A percentile compares a stretch with the other conserved stretches of the same genome.
Conservation (phyloP, 2,797 vertebrate genomes). For the Luscinia megarhynchos region DNA sequence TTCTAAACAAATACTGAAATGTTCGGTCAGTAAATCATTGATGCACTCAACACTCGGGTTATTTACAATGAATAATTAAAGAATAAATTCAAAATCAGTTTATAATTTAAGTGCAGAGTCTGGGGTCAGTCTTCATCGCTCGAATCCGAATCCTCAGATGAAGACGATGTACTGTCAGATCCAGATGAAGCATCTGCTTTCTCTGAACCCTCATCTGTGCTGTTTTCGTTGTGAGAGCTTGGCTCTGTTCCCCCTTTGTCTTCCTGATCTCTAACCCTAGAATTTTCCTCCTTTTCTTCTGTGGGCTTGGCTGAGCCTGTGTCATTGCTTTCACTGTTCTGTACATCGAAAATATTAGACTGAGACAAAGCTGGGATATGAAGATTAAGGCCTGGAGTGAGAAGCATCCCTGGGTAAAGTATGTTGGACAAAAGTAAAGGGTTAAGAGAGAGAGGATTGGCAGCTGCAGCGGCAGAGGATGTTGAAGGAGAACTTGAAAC, state of each 20-base stretch:
- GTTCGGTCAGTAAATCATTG: conserved; percentile 89
- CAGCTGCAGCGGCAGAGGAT: conserved; percentile 84
- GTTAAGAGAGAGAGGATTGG: conserved; percentile 91
- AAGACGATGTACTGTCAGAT: conserved; percentile 89
- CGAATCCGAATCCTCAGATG: conserved; percentile 93
- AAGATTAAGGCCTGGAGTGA: conserved; percentile 99
- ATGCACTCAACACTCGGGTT: conserved; percentile 95
- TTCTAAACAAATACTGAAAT: conserved; percentile 97
- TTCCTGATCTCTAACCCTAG: conserved; percentile 76
- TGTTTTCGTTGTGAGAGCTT: conserved; percentile 90
- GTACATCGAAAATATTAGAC: conserved; percentile 82
- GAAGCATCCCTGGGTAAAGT: conserved; percentile 99
- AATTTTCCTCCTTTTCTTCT: conserved; percentile 78
- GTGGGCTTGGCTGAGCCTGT: conserved; percentile 77
- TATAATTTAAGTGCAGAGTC: conserved; percentile 82
- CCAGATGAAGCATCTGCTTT: conserved; percentile 93
- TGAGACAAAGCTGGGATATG: conserved; percentile 88
- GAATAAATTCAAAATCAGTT: conserved; percentile 81
- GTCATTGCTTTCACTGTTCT: conserved; percentile 89
- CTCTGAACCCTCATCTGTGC: conserved; percentile 94
- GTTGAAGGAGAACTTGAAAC: conserved; percentile 82
- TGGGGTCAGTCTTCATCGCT: conserved; percentile 93
- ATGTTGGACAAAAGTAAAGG: conserved; percentile 96
- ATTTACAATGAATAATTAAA: conserved; percentile 96
- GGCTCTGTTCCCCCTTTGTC: conserved; percentile 85